A percentile compares a stretch with the other conserved stretches of the same genome.
These are phyloP conservation scores for Gymnoscopelus braueri DNA, from an alignment of 2,797 vertebrate genomes.

Conservation along the genomic window DNA sequence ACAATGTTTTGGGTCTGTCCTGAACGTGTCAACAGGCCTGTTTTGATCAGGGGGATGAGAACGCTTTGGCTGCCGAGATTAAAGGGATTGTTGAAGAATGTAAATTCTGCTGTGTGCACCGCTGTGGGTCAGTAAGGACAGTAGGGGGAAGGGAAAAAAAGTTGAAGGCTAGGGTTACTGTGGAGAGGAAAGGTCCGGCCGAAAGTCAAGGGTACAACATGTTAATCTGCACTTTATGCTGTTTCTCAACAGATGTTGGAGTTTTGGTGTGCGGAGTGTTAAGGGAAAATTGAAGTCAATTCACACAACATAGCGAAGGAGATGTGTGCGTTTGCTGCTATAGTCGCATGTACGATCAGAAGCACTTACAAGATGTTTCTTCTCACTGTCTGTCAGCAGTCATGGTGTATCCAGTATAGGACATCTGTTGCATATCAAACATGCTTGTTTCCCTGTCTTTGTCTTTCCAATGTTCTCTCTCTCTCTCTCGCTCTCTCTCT, in stretches of 20 bases:
- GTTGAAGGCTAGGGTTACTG: slow-evolving; percentile 39
- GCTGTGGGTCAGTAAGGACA: slow-evolving; percentile 49
- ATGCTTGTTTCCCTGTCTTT: slow-evolving; percentile 71
- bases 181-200: slow-evolving; percentile 18
- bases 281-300: not conserved
- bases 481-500: slow-evolving; percentile 37
- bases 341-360: not conserved
- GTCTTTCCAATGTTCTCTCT: slow-evolving; percentile 25
- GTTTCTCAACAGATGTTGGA: not conserved
- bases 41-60: slow-evolving; percentile 79
- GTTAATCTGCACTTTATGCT: slow-evolving; percentile 4
- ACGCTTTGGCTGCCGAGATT: slow-evolving; percentile 72
- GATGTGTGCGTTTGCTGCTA: not conserved
- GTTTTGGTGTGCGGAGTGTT: not conserved
- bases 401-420: slow-evolving; percentile 71
- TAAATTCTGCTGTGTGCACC: slow-evolving; percentile 69
- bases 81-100: slow-evolving; percentile 81
- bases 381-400: slow-evolving; percentile 83
- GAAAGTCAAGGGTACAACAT: slow-evolving; percentile 59
- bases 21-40: slow-evolving; percentile 77
- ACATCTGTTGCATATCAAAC: slow-evolving; percentile 91
- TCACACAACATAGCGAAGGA: not conserved
- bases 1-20: slow-evolving; percentile 55
- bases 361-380: slow-evolving; percentile 76
- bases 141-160: slow-evolving; percentile 31